Base-by-base conservation (phyloP, 30 jellyfish, hydroid and myxozoan genomes). In the Turritopsis dohrnii region DNA sequence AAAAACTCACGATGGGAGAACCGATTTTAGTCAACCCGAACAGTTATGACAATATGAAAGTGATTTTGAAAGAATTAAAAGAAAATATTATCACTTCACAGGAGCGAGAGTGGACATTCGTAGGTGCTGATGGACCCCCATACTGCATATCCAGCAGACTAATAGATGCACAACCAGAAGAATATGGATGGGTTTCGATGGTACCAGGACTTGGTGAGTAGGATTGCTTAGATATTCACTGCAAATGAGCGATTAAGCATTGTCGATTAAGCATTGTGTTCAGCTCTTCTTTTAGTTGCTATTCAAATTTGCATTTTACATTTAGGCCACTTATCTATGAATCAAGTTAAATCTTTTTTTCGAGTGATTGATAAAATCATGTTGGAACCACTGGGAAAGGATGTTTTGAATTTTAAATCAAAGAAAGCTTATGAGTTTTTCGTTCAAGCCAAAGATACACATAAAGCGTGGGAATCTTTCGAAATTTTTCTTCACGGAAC, bases 111-210 rank as follows among this genome's bases (percentile, higher is more conserved):
- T 72, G 81, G 81, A 72, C 81, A 72, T 72, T 19, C 18, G 19
- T 72, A 25, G 81, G 81, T 18, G 21, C 29, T 72, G 81, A 72
- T 72, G 81, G 81, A 18, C 81, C 81, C 21, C 81, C 81, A 0
- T 72, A 72, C 28, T 18, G 18, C 30, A 19, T 19, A 25, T 0
- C 81, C 21, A 72, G 81, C 24, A 23, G 81, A 19, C 24, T 72
- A 25, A 25, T 72, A 19, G 81, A 72, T 18, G 30, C 24, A 19
- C 20, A 21, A 18, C 21, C 21, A 72, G 1, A 72, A 18, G 30
- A 72, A 25, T 72, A 18, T 72, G 81, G 24, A 19, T 72, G 81
- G 81, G 28, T 72, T 29, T 19, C 30, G 24, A 18, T 72, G 24
- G 29, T 72, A 1, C 30, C 81, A 0, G 81, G 81, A n/a, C 24